These are phyloP conservation scores for Thermophis baileyi DNA, from an alignment of 2,113 vertebrate species.

Conservation along the genomic window DNA sequence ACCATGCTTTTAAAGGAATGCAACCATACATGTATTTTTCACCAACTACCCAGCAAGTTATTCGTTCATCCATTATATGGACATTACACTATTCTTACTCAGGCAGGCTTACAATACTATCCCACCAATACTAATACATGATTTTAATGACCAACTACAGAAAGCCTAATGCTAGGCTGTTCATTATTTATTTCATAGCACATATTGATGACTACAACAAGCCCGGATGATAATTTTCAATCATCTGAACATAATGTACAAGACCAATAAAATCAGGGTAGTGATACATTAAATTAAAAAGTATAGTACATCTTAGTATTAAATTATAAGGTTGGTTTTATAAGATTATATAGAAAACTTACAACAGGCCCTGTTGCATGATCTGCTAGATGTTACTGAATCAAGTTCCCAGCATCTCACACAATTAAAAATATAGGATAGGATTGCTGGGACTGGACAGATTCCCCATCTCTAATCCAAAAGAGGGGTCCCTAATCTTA, in stretches of 20 bases:
- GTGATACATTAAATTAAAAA: slow-evolving; percentile 64
- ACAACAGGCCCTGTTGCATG: slow-evolving; percentile 4
- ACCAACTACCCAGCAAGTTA: not conserved
- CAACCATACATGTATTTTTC: not conserved
- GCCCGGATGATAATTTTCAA: slow-evolving; percentile 64
- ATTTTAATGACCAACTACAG: not conserved
- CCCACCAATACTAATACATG: not conserved
- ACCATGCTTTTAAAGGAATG: not conserved
- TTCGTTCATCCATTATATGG: not conserved
- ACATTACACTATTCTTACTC: not conserved
- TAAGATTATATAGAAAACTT: slow-evolving; percentile 45
- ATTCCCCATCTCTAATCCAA: not conserved
- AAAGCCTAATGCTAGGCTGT: slow-evolving; percentile 24
- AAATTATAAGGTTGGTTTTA: slow-evolving; percentile 49
- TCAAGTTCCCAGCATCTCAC: not conserved
- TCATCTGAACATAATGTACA: slow-evolving; percentile 68
- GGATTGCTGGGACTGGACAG: not conserved
- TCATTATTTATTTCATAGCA: slow-evolving; percentile 57
- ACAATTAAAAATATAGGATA: not conserved
- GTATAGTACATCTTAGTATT: slow-evolving; percentile 63
- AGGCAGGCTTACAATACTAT: not conserved
- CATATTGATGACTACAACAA: slow-evolving; percentile 54
- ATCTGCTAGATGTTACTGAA: not conserved
- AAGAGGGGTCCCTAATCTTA: not conserved
- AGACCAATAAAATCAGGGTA: slow-evolving; percentile 66